These are phyloP conservation scores for Ranitomeya imitator DNA, from an alignment of 2,113 vertebrate genomes.

Conservation along the genomic window DNA sequence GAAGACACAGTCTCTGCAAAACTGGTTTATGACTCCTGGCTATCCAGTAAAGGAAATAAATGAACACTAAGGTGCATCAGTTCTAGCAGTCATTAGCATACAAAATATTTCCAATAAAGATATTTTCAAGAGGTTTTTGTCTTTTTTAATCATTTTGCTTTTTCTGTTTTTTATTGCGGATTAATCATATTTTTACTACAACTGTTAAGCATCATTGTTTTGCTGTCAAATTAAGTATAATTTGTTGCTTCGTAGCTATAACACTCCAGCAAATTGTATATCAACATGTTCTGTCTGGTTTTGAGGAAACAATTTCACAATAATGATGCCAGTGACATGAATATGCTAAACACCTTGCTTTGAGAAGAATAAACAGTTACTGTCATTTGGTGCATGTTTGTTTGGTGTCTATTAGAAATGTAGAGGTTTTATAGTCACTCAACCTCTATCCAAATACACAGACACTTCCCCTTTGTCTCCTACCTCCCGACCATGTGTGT, in stretches of 20 bases:
- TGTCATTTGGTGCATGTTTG: not conserved
- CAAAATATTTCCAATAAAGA: not conserved
- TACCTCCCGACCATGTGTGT: not conserved
- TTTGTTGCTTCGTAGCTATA: not conserved
- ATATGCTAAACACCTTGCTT: not conserved
- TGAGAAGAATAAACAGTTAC: not conserved
- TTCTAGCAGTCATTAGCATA: not conserved
- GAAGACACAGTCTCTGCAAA: slow-evolving; percentile 90
- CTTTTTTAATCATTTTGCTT: not conserved
- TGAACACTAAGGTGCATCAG: not conserved
- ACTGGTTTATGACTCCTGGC: slow-evolving; percentile 88
- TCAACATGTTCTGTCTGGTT: not conserved
- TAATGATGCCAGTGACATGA: not conserved
- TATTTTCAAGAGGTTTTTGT: not conserved
- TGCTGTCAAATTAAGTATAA: slow-evolving; percentile 15
- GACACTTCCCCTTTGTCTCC: not conserved
- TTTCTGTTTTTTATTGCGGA: slow-evolving; percentile 15
- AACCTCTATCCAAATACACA: not conserved
- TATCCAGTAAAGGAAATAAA: slow-evolving; percentile 66
- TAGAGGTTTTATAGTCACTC: not conserved
- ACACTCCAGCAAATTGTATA: not conserved
- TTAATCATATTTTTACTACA: not conserved
- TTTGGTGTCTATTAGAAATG: not conserved
- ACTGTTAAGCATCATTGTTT: not conserved
- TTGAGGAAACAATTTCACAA: not conserved